Evolutionary conservation across 2,113 vertebrate species (phyloP).

Genomic region (Rhabdomys dilectus): DNA sequence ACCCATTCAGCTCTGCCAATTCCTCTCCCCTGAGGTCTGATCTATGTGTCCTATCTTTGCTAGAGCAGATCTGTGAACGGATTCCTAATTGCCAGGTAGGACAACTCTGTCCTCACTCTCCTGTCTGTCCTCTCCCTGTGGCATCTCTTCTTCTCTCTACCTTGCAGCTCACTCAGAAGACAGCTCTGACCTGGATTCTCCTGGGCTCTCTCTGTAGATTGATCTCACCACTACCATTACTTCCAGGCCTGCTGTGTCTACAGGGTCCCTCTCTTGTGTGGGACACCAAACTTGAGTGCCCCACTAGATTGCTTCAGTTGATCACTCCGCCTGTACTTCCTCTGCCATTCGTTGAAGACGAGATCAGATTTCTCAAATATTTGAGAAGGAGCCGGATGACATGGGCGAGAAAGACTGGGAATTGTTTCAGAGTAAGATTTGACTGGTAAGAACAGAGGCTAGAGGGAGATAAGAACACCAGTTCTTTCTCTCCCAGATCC

Average conservation of each 20-base stretch:
- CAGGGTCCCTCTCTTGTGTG: not conserved
- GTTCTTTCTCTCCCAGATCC: not conserved
- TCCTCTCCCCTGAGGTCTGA: not conserved
- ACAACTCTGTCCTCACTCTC: not conserved
- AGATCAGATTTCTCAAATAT: not conserved
- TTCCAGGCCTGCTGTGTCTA: not conserved
- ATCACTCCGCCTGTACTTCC: not conserved
- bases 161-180: accelerated
- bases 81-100: not conserved
- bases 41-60: not conserved
- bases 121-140: not conserved
- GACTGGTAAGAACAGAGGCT: not conserved
- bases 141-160: not conserved
- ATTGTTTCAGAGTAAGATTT: not conserved
- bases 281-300: not conserved
- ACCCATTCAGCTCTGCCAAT: not conserved
- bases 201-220: not conserved
- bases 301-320: not conserved
- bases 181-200: not conserved
- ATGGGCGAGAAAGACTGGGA: not conserved
- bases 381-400: not conserved
- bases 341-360: not conserved
- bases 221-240: too few species aligned
- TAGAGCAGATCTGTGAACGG: too few species aligned
- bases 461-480: too few species aligned